These are phyloP conservation scores for Monochamus saltuarius DNA, from an alignment of 1,140 invertebrate species.

Conservation along the genomic window DNA sequence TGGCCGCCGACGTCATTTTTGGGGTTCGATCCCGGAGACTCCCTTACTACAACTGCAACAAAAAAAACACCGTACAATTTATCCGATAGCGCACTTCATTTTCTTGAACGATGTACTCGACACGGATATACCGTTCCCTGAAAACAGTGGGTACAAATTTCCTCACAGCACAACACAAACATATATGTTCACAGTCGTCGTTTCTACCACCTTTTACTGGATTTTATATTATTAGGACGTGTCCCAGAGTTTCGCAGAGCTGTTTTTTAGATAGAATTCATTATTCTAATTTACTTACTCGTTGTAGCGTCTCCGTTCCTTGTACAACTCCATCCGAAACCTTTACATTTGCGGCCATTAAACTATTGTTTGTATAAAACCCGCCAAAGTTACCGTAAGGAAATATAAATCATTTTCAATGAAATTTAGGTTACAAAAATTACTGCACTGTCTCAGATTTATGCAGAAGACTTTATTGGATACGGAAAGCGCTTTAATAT, in stretches of 20 bases:
- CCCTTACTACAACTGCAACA: conserved; percentile 10
- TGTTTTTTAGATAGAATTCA: too few species aligned
- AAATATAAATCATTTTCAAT: not conserved
- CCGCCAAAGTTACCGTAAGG: conserved; percentile 31
- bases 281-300: conserved; percentile 22
- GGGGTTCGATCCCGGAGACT: conserved; percentile 2
- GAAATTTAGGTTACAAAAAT: not conserved
- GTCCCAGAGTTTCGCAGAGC: too few species aligned
- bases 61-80: not conserved
- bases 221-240: not conserved
- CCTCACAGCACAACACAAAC: conserved; percentile 9
- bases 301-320: conserved; percentile 31
- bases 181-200: conserved; percentile 6
- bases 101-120: not conserved
- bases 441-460: conserved; percentile 9
- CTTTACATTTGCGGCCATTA: conserved; percentile 42
- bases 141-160: not conserved
- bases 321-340: conserved; percentile 36
- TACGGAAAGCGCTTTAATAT: conserved; percentile 14
- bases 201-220: not conserved
- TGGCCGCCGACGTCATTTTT: conserved; percentile 17
- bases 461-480: conserved; percentile 5
- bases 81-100: not conserved
- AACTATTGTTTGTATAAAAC: conserved; percentile 41
- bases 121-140: not conserved